Conservation (phyloP, 1,140 invertebrate species). For the Drosophila melanica region DNA sequence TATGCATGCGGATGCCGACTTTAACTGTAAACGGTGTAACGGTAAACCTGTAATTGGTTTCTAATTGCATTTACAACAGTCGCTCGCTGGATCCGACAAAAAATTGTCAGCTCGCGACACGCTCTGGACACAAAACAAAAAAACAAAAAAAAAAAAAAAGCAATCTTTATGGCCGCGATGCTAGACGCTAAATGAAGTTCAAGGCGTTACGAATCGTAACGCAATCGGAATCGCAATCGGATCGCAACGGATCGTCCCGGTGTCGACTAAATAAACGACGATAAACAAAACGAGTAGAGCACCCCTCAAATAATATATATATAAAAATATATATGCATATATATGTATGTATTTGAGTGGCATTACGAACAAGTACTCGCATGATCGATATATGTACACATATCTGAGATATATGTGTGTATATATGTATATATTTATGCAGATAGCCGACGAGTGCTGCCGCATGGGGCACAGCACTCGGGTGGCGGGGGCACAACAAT, state of each 20-base stretch:
- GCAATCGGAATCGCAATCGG: constrained; percentile 19
- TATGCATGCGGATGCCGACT: constrained; percentile 58
- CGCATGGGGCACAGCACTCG: constrained; percentile 11
- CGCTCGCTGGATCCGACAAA: too few relatives aligned
- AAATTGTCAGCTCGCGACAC: not conserved
- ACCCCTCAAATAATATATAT: too few relatives aligned
- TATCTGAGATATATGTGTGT: constrained; percentile 18
- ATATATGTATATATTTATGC: constrained; percentile 36
- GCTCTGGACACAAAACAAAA: too few relatives aligned
- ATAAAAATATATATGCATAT: too few relatives aligned
- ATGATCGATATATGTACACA: constrained; percentile 41
- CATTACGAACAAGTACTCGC: constrained; percentile 26
- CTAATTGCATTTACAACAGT: too few relatives aligned
- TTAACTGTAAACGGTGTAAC: too few relatives aligned
- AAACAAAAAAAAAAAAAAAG: too few relatives aligned
- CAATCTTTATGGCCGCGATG: constrained; percentile 69
- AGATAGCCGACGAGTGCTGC: constrained; percentile 36
- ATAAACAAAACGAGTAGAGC: constrained; percentile 23
- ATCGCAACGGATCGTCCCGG: constrained; percentile 39
- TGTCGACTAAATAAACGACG: constrained; percentile 23
- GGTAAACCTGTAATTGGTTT: too few relatives aligned
- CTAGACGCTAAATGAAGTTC: constrained; percentile 77
- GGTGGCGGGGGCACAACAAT: constrained; percentile 51
- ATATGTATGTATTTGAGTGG: constrained; percentile 18
- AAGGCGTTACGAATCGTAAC: constrained; percentile 54